Percentiles rank a stretch among this genome's conserved stretches.
phyloP scores from a whole-genome alignment of 2,888 invertebrate genomes.

The Orthosia cruda region DNA sequence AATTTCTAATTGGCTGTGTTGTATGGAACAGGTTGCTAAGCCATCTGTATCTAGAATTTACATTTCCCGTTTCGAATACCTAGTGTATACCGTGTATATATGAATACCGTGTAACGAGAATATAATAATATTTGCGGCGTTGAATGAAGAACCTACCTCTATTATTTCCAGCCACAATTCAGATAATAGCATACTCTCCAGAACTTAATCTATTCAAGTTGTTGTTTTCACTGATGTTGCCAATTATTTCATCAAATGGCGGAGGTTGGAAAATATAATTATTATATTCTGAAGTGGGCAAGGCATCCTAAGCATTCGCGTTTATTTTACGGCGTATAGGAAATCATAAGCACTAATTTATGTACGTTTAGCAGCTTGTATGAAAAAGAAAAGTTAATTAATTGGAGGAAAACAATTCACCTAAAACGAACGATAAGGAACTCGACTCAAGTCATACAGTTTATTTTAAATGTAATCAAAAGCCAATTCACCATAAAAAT shows the following conservation, averaged over 20 bases:
- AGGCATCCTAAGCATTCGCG: no score
- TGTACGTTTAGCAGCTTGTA: neutral
- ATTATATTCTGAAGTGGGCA: neutral
- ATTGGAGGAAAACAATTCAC: neutral
- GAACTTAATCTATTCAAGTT: constrained; percentile 7
- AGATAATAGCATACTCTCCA: constrained; percentile 3
- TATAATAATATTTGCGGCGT: constrained; percentile 11
- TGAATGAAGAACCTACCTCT: neutral
- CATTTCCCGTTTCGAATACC: constrained; percentile 28
- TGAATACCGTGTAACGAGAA: constrained; percentile 8
- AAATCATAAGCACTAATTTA: neutral
- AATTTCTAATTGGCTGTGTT: constrained; percentile 65
- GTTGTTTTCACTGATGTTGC: neutral
- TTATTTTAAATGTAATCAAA: no score
- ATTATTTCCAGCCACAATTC: constrained; percentile 17
- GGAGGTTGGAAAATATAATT: neutral
- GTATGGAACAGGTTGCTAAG: constrained; percentile 47
- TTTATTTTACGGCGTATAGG: neutral
- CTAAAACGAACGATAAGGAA: neutral
- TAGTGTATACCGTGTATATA: no score
- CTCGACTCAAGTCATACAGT: neutral
- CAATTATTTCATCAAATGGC: neutral
- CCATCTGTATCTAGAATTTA: constrained; percentile 39
- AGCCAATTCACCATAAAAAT: neutral
- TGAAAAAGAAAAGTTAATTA: neutral